Evolutionary conservation across 2,888 invertebrate species (phyloP), one percentile per base, ranked within the genome.

Genomic region (Hybos culiciformis): DNA sequence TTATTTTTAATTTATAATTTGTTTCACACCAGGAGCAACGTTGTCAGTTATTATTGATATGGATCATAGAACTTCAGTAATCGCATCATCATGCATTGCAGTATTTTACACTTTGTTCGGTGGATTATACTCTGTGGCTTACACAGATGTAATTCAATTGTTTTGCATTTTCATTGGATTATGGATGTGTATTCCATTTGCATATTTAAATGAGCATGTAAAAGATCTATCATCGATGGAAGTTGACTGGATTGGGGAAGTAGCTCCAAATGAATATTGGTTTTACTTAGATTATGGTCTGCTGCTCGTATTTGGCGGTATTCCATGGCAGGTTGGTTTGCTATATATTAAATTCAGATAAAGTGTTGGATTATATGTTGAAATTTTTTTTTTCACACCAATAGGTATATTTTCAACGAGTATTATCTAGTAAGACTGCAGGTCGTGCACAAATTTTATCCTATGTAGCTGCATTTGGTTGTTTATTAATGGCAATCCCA

Each of bases 171-270:
- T 97, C 69, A 78, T 96, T 56, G 97, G 97, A 23, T 72, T 98
- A 65, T 96, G 96, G 96, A 80, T 97, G 77, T 92, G 94, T 63
- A 91, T 96, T 51, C 96, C 96, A 0, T 96, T 94, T 62, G 92
- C 94, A 11, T 83, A 93, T 83, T 72, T 77, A 48, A 83, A 91
- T 68, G 79, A 83, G 15, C 83, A 86, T 58, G 93, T 94, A 11
- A 73, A 77, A 57, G 80, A 88, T 17, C 74, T 93, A 49, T 74
- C 83, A 48, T 78, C 80, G 32, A 80, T 84, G 74, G 80, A 86
- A 20, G 81, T 84, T 41, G 87, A 91, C 61, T 93, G 92, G 92
- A 83, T 93, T 50, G 93, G 93, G 3, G 68, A 71, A 41, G 71
- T 93, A 11, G 75, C 81, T 0, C 68, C 78, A 0, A 68, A 73